These are phyloP conservation scores for Avahi laniger DNA, from an alignment of 2,797 vertebrate genomes.

Conservation along the genomic window DNA sequence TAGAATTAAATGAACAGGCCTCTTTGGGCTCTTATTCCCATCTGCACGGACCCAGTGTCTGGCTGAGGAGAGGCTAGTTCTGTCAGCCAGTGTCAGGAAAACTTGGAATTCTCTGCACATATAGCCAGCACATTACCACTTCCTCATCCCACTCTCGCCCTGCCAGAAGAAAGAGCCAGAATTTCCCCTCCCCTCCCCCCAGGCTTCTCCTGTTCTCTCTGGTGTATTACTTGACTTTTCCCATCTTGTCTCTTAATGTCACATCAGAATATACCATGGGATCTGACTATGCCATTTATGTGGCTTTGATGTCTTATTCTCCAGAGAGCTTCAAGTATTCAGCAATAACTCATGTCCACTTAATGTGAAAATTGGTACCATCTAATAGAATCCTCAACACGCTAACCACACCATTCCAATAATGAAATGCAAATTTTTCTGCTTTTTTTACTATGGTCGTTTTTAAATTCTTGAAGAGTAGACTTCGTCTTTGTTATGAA, in stretches of 20 bases:
- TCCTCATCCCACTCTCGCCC: not conserved
- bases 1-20: not conserved
- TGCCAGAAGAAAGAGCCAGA: not conserved
- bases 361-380: conserved; percentile 71
- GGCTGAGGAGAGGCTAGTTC: not conserved
- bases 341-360: conserved; percentile 72
- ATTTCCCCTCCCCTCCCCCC: not conserved
- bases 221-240: conserved; percentile 3
- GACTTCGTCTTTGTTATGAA: conserved; percentile 40
- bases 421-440: conserved; percentile 71
- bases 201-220: not conserved
- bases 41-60: not conserved
- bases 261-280: not conserved
- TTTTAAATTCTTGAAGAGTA: conserved; percentile 26
- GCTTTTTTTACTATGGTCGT: not conserved
- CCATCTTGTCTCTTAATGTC: conserved; percentile 54
- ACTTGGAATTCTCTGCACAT: not conserved
- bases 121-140: not conserved
- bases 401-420: conserved; percentile 59
- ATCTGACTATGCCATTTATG: conserved; percentile 51
- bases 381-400: conserved; percentile 64
- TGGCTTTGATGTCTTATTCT: conserved; percentile 54
- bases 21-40: not conserved
- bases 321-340: conserved; percentile 43
- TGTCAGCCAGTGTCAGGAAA: not conserved